phyloP scores from a whole-genome alignment of 2,888 invertebrate genomes.

The Flabesymbios commensalis region DNA sequence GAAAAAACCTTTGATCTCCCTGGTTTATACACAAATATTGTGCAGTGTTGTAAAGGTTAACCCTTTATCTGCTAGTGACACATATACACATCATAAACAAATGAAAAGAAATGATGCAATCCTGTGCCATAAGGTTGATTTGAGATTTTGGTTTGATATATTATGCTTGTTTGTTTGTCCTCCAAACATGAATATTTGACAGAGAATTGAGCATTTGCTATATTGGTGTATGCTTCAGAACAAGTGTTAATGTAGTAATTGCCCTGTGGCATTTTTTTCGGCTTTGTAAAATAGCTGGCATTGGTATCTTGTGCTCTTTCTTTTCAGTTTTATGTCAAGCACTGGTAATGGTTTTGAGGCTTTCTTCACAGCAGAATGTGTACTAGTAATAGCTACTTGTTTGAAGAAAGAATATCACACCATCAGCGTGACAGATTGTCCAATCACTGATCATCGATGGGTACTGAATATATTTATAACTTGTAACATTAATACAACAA shows the following conservation, averaged over 20 bases:
- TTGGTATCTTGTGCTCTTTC: background rate
- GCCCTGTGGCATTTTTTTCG: background rate
- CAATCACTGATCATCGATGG: slow-evolving; percentile 64
- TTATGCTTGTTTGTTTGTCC: too few species aligned
- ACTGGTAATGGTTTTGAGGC: slow-evolving; percentile 68
- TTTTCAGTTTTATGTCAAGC: slow-evolving; percentile 64
- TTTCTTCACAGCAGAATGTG: slow-evolving; percentile 67
- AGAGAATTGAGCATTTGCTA: too few species aligned
- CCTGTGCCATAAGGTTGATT: background rate
- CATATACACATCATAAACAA: too few species aligned
- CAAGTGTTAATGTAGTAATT: too few species aligned
- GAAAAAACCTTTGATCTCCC: too few species aligned
- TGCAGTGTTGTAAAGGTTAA: too few species aligned
- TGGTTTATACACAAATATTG: too few species aligned
- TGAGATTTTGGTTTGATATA: too few species aligned
- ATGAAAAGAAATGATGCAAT: background rate
- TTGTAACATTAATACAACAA: too few species aligned
- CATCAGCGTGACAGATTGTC: slow-evolving; percentile 63
- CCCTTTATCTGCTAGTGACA: too few species aligned
- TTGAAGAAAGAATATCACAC: slow-evolving; percentile 68
- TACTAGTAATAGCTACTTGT: slow-evolving; percentile 66
- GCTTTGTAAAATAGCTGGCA: background rate
- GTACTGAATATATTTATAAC: slow-evolving; percentile 40
- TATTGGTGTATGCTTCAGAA: too few species aligned
- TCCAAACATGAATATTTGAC: too few species aligned